Evolutionary conservation across 2,888 invertebrate genomes (phyloP).

Genomic region (Troides helena): DNA sequence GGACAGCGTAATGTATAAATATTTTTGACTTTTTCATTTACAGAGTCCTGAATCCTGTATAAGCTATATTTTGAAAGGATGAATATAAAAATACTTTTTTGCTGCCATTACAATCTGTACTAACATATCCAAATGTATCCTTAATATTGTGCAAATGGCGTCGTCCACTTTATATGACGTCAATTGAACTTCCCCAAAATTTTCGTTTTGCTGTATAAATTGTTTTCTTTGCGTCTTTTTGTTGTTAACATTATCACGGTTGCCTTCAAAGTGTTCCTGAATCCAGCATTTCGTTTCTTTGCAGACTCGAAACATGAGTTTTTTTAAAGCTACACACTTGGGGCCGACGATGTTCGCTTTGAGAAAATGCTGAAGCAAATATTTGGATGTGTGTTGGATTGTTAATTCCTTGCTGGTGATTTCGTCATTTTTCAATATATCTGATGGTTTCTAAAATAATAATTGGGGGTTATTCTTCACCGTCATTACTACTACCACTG

Average conservation of each 20-base stretch:
- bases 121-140: constrained; percentile 58
- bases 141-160: constrained; percentile 57
- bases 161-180: constrained; percentile 51
- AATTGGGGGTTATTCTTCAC: neutral
- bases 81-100: constrained; percentile 50
- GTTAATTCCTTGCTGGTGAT: constrained; percentile 42
- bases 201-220: constrained; percentile 37
- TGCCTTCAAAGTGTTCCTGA: constrained; percentile 57
- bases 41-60: no score
- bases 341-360: constrained; percentile 65
- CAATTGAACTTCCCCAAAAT: constrained; percentile 35
- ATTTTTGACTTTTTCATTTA: no score
- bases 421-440: constrained; percentile 48
- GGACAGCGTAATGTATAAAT: no score
- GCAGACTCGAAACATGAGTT: constrained; percentile 53
- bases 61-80: neutral
- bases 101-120: constrained; percentile 67
- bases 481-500: neutral
- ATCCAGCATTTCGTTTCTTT: constrained; percentile 61
- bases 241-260: constrained; percentile 34
- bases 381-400: constrained; percentile 57
- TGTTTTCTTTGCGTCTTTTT: constrained; percentile 38
- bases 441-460: constrained; percentile 56
- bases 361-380: constrained; percentile 54
- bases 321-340: constrained; percentile 63